Evolutionary conservation across 1,140 invertebrate species (phyloP), one percentile per base, ranked within the genome.

Genomic region (Neodiprion fabricii): DNA sequence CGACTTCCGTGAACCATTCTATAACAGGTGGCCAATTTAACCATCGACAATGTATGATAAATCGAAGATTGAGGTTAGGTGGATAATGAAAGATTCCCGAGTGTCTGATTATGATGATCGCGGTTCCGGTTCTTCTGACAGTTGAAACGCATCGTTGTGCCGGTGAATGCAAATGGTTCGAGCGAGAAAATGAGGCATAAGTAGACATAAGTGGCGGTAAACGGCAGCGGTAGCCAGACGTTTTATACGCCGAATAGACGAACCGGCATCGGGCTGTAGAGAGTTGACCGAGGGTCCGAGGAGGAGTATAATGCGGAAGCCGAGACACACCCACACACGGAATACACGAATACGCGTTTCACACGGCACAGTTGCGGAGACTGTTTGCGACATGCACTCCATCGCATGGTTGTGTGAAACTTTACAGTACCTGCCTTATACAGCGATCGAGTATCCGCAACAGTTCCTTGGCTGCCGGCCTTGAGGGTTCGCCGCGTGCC

Each of bases 281-380:
- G 14, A 40, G 68, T 17, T 70, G 28, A 78, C 75, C 74, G 75
- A 77, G 72, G 77, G 73, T 80, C 77, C 79, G 70, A 47, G 77
- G 75, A 81, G 77, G 80, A 84, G 78, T 83, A 40, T 40, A 40
- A 85, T 85, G 83, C 82, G 83, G 83, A 85, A 85, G 84, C 81
- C 74, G 67, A 74, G 79, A 79, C 81, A 84, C 83, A 82, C 84
- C 83, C 78, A 83, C 76, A 76, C 77, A 79, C 77, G 78, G 81
- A 76, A 78, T 71, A 71, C 76, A 74, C 48, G 73, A 72, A 74
- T 74, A 66, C 80, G 67, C 50, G 71, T 75, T 84, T 84, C 83
- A 78, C 83, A 84, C 82, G 81, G 78, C 79, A 75, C 73, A 14
- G 53, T 61, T 17, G 11, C 11, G 5, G 9, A 5, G 28, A 40